Evolutionary conservation across 64 coral and sea anemone species (phyloP), one percentile per base, ranked within the genome.

Genomic region (Pachyseris speciosa): DNA sequence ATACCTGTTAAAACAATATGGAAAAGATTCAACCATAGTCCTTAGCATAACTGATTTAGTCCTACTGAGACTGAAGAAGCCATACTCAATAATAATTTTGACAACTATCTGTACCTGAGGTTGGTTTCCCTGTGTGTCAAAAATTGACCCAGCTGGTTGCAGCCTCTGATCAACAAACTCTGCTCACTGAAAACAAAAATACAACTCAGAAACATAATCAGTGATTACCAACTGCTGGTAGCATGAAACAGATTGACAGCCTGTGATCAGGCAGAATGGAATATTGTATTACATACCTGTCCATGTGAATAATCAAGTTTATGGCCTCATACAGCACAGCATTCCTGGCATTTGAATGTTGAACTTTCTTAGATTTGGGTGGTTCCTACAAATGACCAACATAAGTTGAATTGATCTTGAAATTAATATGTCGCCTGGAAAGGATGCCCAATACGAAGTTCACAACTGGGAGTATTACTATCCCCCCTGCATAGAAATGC

Each of bases 291-390:
- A 22, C 88, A 87, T 78, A 98, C 96, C 84, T 87, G 53, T 98
- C 96, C 93, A 98, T 98, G 52, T 98, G 96, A 69, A 98, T 98
- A 20, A 98, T 98, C 25, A 77, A 73, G 29, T 94, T 98, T 67
- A 98, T 98, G 13, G 93, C 93, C 67, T 98, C 96, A 89, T 95
- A 98, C 0, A 98, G 85, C 17, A 98, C 96, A 44, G 96, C 96
- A 93, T 98, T 98, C 31, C 93, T 95, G n/a, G 96, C 96, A 92
- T 98, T 98, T 30, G 96, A 98, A 64, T 98, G 96, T 30, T 95
- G 93, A 2, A 98, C 93, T 90, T 98, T 98, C 42, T 95, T 95
- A 1, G 96, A 93, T 50, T 95, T 95, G 0, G 93, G 96, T 59
- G 92, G 92, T 61, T 98, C 92, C 92, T 98, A 38, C 2, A 83